Evolutionary conservation across 1,140 invertebrate genomes (phyloP).

Genomic region (Leptinotarsa texana): DNA sequence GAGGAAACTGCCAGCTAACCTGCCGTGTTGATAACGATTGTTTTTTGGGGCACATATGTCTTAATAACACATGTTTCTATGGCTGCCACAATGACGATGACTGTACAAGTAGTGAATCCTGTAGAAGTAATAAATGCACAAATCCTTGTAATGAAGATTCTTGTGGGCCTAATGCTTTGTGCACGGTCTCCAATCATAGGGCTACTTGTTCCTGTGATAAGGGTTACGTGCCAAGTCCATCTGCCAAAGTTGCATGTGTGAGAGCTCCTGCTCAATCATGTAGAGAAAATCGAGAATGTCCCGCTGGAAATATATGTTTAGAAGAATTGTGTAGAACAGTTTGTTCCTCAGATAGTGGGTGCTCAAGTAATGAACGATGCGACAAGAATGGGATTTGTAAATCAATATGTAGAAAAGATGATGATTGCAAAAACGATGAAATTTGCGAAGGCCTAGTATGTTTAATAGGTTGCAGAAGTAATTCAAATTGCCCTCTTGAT

Average conservation of each 20-base stretch:
- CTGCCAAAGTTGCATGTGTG: slow-evolving; percentile 80
- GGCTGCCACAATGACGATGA: slow-evolving; percentile 87
- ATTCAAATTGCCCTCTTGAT: slow-evolving; percentile 72
- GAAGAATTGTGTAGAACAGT: slow-evolving; percentile 73
- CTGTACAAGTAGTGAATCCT: slow-evolving; percentile 80
- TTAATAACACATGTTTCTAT: slow-evolving; percentile 80
- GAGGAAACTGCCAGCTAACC: slow-evolving; percentile 79
- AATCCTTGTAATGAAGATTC: slow-evolving; percentile 78
- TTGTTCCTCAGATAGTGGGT: slow-evolving; percentile 75
- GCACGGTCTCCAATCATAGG: slow-evolving; percentile 79
- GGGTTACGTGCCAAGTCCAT: slow-evolving; percentile 82
- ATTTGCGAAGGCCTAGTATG: slow-evolving; percentile 82
- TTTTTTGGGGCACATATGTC: slow-evolving; percentile 86
- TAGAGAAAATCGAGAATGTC: slow-evolving; percentile 73
- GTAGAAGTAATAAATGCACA: slow-evolving; percentile 75
- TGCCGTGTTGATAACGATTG: slow-evolving; percentile 89
- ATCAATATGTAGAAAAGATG: slow-evolving; percentile 73
- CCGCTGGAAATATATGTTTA: slow-evolving; percentile 69
- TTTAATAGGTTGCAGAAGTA: slow-evolving; percentile 76
- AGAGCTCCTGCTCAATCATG: slow-evolving; percentile 73
- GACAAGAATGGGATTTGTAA: slow-evolving; percentile 67
- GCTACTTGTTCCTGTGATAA: slow-evolving; percentile 77
- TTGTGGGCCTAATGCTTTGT: slow-evolving; percentile 83
- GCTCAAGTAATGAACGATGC: slow-evolving; percentile 81
- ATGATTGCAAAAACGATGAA: slow-evolving; percentile 81